Percentiles rank a stretch among this genome's conserved stretches.
Conservation (phyloP, 2,113 vertebrate species). For the Peromyscus maniculatus region DNA sequence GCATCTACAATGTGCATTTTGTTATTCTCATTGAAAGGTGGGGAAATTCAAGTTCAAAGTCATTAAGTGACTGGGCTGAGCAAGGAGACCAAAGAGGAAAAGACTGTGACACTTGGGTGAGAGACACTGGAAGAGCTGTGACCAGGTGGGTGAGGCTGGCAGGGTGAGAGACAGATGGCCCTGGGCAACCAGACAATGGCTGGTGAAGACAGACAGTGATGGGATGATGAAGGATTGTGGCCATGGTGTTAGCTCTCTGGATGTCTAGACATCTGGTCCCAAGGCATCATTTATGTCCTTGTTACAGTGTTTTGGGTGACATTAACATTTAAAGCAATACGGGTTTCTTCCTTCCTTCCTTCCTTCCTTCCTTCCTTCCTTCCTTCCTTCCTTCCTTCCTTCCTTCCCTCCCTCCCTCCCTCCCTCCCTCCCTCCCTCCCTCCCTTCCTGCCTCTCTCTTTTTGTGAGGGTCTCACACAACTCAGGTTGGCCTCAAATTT, state of each 20-base stretch:
- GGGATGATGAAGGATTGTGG: not conserved
- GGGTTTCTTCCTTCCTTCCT: not conserved
- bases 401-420: accelerated
- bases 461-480: not conserved
- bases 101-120: not conserved
- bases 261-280: not conserved
- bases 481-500: not conserved
- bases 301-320: not conserved
- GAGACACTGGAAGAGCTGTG: not conserved
- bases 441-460: not conserved
- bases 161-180: not conserved
- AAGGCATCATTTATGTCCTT: not conserved
- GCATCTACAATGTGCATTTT: not conserved
- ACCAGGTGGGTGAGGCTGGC: not conserved
- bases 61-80: not conserved
- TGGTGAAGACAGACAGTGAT: not conserved
- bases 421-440: no score
- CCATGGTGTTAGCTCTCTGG: not conserved
- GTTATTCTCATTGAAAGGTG: not conserved
- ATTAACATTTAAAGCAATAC: not conserved
- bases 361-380: accelerated
- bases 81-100: not conserved
- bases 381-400: accelerated
- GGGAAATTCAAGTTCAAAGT: not conserved
- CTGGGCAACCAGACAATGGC: not conserved